Conservation (phyloP, 2,113 vertebrate species). For the Hylia prasina region DNA sequence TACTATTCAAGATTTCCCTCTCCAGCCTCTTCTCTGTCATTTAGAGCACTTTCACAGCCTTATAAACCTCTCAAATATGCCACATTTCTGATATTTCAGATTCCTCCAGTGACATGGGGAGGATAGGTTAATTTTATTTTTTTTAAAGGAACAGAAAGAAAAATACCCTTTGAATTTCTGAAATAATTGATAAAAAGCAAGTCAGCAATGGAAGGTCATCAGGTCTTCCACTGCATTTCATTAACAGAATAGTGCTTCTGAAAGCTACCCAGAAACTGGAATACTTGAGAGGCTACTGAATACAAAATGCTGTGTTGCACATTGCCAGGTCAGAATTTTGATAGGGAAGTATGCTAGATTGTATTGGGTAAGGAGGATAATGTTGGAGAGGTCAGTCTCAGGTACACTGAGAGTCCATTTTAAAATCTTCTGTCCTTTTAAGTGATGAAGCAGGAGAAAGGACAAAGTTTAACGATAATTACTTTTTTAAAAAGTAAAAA, state of each 20-base stretch:
- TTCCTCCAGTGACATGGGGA: neutral
- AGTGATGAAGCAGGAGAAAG: neutral
- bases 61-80: neutral
- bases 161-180: neutral
- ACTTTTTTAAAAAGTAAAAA: neutral
- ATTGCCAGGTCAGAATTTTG: neutral
- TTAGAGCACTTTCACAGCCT: neutral
- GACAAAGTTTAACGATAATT: neutral
- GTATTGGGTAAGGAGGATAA: neutral
- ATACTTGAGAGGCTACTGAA: neutral
- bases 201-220: neutral
- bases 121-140: neutral
- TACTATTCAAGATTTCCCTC: neutral
- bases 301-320: neutral
- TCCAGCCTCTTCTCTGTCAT: neutral
- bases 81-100: neutral
- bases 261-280: neutral
- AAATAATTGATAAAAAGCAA: neutral
- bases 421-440: neutral
- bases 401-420: neutral
- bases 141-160: neutral
- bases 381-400: fast-evolving
- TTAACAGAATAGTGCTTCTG: neutral
- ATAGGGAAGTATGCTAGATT: neutral
- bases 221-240: fast-evolving